Evolutionary conservation across 2,888 invertebrate species (phyloP), one percentile per base, ranked within the genome.

Genomic region (Erebia aethiops): DNA sequence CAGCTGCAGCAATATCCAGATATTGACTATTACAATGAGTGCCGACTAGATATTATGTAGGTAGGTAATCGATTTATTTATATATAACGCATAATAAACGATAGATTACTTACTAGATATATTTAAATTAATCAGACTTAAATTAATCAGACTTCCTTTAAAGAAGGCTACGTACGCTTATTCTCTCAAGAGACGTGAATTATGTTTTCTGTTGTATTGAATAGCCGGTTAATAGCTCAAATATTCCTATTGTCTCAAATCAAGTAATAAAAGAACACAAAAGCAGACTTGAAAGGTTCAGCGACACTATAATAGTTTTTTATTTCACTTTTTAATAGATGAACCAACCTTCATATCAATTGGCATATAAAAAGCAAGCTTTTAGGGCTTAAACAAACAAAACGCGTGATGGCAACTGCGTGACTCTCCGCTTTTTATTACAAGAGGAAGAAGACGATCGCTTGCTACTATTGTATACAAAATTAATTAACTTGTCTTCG

Each of bases 301-400:
- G 52, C 18, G 60, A 52, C 67, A 43, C 51, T 49, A 51, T 46
- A 46, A 66, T 69, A 63, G 26, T 54, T 66, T 71, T 69, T 69
- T 62, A 57, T 70, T 63, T 68, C 35, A 72, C 21, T 66, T 64
- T 67, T 71, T 72, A 71, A 72, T 71, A 72, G 72, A 76, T 56
- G 64, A 71, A 71, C 69, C 75, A 75, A 73, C 72, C 76, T 76
- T 78, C 76, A 74, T 71, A 76, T 75, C 71, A 70, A 72, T 65
- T 67, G 67, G 65, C 52, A 70, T 75, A 77, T 76, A 77, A 79
- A 77, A 74, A 76, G 70, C 72, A 67, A 58, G 67, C 71, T 70
- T 65, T 62, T 72, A 65, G 13, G 46, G 46, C 11, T 13, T 13
- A 46, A 46, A 46, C 46, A 46, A 46, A 46, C 46, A 11, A 46